Base-by-base conservation (phyloP, 2,888 invertebrate genomes). In the Agelastica alni region DNA sequence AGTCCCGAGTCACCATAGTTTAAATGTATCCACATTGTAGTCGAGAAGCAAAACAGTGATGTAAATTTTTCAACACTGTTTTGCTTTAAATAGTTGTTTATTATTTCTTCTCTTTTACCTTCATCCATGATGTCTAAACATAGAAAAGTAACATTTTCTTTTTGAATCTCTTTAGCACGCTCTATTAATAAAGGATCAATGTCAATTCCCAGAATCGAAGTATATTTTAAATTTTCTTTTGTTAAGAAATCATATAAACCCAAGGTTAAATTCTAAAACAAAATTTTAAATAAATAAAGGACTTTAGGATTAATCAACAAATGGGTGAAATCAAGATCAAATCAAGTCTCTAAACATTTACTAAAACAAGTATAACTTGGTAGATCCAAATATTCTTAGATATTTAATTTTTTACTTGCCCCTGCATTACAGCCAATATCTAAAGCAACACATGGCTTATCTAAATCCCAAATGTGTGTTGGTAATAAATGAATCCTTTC, bases 1-100 rank as follows among this genome's bases (percentile, higher is more conserved):
- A 93, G 75, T 0, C 90, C 91, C 3, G 77, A 74, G 78, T 93
- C 93, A 4, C 91, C 89, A 75, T 88, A 80, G 74, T 93, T 93
- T 16, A 93, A 73, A 76, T 93, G 93, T 68, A 93, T 89, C 93
- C 93, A 93, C 91, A 93, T 91, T 12, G 91, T 89, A 20, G 91
- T 83, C 5, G 93, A 92, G 72, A 93, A 91, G 71, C 89, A 89
- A 73, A 89, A 90, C 42, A 83, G 80, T 2, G 84, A 78, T 76
- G 88, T 85, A 77, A 89, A 91, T 55, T 73, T 78, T 0, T 66
- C 42, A 41, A 76, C 79, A 1, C 77, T 66, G 57, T 77, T 63
- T 2, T 59, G 61, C 20, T 68, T 53, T 45, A 89, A 75, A 73
- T 81, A 86, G 0, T 74, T 61, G 5, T 74, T 61, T n/a, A 87